These are phyloP conservation scores for Tichodroma muraria DNA, from an alignment of 2,113 vertebrate species.

Conservation along the genomic window DNA sequence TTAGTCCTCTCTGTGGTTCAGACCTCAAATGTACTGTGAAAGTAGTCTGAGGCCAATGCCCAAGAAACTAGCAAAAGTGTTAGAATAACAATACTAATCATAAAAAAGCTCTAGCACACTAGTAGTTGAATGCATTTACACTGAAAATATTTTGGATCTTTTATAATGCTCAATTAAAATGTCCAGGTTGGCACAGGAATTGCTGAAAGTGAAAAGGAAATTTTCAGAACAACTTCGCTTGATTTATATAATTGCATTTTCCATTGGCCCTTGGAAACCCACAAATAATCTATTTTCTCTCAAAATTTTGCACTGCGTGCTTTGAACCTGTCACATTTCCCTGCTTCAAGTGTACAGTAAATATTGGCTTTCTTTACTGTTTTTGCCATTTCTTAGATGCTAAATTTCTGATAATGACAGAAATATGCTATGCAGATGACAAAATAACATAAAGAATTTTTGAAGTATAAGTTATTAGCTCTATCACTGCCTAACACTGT, in stretches of 20 bases:
- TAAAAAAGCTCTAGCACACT: background rate
- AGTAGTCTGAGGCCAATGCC: background rate
- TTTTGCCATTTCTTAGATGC: background rate
- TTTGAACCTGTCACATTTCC: background rate
- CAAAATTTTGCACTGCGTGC: background rate
- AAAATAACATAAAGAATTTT: background rate
- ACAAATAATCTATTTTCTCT: background rate
- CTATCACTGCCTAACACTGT: background rate
- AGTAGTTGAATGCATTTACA: background rate
- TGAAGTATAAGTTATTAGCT: background rate
- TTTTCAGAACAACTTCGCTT: background rate
- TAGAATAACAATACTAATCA: background rate
- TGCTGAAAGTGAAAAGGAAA: background rate
- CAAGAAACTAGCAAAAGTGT: background rate
- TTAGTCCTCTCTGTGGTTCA: background rate
- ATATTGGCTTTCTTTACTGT: background rate
- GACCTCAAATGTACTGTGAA: background rate
- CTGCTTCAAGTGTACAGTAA: background rate
- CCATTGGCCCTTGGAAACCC: background rate
- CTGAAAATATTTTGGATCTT: background rate
- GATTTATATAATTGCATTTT: background rate
- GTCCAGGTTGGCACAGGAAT: background rate
- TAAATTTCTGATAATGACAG: background rate
- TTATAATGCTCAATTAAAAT: background rate
- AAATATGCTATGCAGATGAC: background rate